Evolutionary conservation across 1,140 invertebrate species (phyloP), one percentile per base, ranked within the genome.

Genomic region (Hermetia illucens): DNA sequence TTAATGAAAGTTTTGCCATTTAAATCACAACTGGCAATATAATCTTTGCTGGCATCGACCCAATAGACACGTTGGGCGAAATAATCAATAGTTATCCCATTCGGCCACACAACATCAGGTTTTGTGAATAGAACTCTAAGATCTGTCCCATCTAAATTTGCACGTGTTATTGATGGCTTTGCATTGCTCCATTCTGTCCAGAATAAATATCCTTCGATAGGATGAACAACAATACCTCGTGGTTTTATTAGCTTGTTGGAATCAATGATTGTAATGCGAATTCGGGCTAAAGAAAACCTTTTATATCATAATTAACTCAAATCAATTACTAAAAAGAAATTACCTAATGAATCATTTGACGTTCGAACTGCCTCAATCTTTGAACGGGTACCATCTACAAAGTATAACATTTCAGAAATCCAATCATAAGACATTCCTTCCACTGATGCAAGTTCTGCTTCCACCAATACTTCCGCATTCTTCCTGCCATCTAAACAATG

Each of bases 401-500:
- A 93, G 59, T 92, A 96, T 0, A 97, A 60, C 42, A 90, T 80
- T 39, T 89, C 82, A 0, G 83, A 82, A n/a, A 92, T 75, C 88
- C 88, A 95, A 65, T 97, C 92, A 21, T 86, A 72, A 1, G 87
- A 80, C 74, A 95, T 82, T 8, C 90, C 90, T 64, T 95, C 89
- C 17, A 95, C 82, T 4, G 82, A 86, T 22, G 75, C 72, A 24
- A 92, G 62, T 48, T 81, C 73, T 0, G 64, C 74, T 43, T 80
- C 74, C 0, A 88, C 75, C 2, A 89, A 56, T 24, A 78, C 70
- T 62, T 87, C 79, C 15, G 74, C 69, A 33, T 65, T 69, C 3
- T 78, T 79, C 47, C 80, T 73, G n/a, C 30, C 27, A 30, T 63
- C 62, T 32, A 88, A 72, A 53, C 84, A 87, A 39, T 85, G 76